Base-by-base conservation (phyloP, 1,140 invertebrate genomes). In the Melipona quadrifasciata region DNA sequence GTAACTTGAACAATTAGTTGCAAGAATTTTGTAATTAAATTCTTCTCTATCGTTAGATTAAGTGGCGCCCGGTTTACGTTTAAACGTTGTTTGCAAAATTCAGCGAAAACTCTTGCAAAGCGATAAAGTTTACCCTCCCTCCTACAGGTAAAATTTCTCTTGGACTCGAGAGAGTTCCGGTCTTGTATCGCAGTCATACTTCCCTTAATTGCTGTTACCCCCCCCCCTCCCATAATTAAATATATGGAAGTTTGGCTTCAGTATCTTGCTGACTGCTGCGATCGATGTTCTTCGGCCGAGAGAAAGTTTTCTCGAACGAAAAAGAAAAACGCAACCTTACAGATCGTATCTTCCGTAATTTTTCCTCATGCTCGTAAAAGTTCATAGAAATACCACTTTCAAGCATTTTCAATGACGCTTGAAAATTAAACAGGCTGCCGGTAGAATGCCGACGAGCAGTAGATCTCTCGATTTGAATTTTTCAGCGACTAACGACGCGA, bases 21-120 rank as follows among this genome's bases (percentile, higher is more conserved):
- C 34, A 58, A 80, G 79, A 72, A 72, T 80, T 80, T 68, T 8
- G 39, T 51, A 80, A 71, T 80, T 80, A 80, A 80, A 80, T 80
- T 51, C 55, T 79, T 27, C 47, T n/a, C n/a, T 53, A 16, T 8
- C 21, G 19, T 68, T 68, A 34, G 16, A 68, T 79, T 68, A 68
- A 53, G 2, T 4, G 11, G 1, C 3, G 6, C 12, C 31, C 2
- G 17, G 68, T 47, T 70, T 70, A 72, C 16, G 8, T 27, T 72
- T 27, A 27, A 51, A 51, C 70, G 70, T 24, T 47, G 47, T 53
- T 53, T 21, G 47, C 3, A 73, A 53, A 53, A 51, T 39, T 39
- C 24, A 34, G 24, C 11, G 21, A n/a, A 17, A n/a, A 68, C 31
- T 31, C 11, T 11, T 17, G 64, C 19, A 31, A 67, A 19, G 17